Conservation (phyloP, 2,888 invertebrate species). For the Allygus modestus region DNA sequence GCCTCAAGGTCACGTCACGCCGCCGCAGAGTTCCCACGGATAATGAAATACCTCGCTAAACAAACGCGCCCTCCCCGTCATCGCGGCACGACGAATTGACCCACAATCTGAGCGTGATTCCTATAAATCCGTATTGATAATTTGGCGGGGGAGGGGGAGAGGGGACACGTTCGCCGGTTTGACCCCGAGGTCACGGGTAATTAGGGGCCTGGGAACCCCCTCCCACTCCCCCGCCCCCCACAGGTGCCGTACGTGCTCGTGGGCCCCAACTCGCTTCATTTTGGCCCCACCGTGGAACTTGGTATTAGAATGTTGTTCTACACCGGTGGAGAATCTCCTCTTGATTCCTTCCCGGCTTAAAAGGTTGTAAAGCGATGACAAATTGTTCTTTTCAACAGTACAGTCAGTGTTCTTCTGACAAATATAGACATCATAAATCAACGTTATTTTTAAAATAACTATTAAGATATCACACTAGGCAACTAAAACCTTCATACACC, state of each 20-base stretch:
- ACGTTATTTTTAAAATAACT: too few species aligned
- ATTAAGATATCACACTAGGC: too few species aligned
- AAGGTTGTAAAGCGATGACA: neutral
- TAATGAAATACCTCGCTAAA: slow-evolving; percentile 26
- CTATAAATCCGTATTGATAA: slow-evolving; percentile 55
- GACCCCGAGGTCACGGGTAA: slow-evolving; percentile 52
- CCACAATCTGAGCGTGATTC: slow-evolving; percentile 48
- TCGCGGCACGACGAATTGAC: slow-evolving; percentile 36
- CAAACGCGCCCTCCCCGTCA: slow-evolving; percentile 25
- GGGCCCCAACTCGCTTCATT: neutral
- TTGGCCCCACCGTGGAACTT: neutral
- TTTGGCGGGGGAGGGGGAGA: slow-evolving; percentile 47
- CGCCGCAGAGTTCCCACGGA: slow-evolving; percentile 36
- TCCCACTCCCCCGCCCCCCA: slow-evolving; percentile 19
- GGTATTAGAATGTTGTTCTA: neutral
- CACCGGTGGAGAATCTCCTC: neutral
- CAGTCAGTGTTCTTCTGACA: too few species aligned
- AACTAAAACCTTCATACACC: too few species aligned
- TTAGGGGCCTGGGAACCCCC: slow-evolving; percentile 60
- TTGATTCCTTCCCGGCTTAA: neutral
- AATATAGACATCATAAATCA: too few species aligned
- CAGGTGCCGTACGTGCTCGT: slow-evolving; percentile 14
- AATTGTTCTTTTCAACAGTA: too few species aligned
- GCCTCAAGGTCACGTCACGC: slow-evolving; percentile 1
- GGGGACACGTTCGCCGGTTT: slow-evolving; percentile 58